phyloP scores from a whole-genome alignment of 2,888 invertebrate genomes.

The Emmelina monodactyla region DNA sequence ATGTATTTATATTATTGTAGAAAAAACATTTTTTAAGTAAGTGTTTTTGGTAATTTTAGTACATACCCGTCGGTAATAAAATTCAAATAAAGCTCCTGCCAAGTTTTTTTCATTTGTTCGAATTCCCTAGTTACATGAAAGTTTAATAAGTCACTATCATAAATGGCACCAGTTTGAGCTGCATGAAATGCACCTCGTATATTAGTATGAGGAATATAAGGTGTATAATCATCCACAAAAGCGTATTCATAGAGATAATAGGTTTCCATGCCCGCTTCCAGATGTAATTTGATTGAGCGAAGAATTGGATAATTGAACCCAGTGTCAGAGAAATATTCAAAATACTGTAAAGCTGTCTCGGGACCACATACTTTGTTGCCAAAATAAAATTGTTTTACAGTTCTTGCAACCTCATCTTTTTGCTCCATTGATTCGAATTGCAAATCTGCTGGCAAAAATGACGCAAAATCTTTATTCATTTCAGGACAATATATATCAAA shows the following conservation, averaged over 20 bases:
- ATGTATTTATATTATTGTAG: too few relatives aligned
- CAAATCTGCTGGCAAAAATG: conserved; percentile 31
- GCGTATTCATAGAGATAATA: conserved; percentile 20
- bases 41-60: too few relatives aligned
- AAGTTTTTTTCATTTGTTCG: too few relatives aligned
- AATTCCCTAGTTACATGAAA: neutral
- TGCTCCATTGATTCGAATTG: conserved; percentile 24
- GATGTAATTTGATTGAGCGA: conserved; percentile 16
- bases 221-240: conserved; percentile 11
- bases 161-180: conserved; percentile 7
- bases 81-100: too few relatives aligned
- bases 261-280: conserved; percentile 18
- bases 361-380: conserved; percentile 21
- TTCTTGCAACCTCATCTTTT: conserved; percentile 21
- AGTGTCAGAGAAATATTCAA: conserved; percentile 39
- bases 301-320: conserved; percentile 17
- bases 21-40: too few relatives aligned
- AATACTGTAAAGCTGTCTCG: conserved; percentile 21
- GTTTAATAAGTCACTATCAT: neutral
- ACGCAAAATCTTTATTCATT: conserved; percentile 32
- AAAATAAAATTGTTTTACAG: conserved; percentile 29
- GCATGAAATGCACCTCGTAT: conserved; percentile 7
- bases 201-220: conserved; percentile 15
- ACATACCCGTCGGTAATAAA: too few relatives aligned
- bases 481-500: conserved; percentile 24